Percentiles rank a stretch among this genome's conserved stretches.
Evolutionary conservation across 2,888 invertebrate genomes (phyloP).

Genomic region (Tricholauxania praeusta): DNA sequence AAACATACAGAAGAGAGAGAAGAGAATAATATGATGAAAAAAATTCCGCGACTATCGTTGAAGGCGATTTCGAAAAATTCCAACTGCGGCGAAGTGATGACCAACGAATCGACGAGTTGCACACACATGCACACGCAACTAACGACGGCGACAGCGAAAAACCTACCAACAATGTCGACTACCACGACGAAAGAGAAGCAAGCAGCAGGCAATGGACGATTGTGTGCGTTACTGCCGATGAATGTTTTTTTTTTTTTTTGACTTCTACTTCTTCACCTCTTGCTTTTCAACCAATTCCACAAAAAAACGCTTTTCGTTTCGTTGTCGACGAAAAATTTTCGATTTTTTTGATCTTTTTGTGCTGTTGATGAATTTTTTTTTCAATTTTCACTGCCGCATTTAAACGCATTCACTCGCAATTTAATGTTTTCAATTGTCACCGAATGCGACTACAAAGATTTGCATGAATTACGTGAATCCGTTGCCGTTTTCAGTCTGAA

Average conservation of each 20-base stretch:
- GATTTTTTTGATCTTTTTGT: constrained; percentile 24
- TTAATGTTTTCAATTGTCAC: constrained; percentile 17
- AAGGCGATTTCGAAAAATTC: constrained; percentile 33
- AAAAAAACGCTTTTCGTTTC: constrained; percentile 11
- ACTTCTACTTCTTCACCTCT: constrained; percentile 17
- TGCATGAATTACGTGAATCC: constrained; percentile 30
- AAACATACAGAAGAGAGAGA: constrained; percentile 32
- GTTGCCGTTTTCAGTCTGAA: constrained; percentile 15
- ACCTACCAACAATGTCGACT: neutral
- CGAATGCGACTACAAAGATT: constrained; percentile 12
- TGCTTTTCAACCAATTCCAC: constrained; percentile 1
- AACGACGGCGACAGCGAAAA: constrained; percentile 19
- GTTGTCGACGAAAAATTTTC: constrained; percentile 22
- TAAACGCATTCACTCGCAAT: constrained; percentile 22
- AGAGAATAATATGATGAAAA: neutral
- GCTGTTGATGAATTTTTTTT: constrained; percentile 12
- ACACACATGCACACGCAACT: neutral
- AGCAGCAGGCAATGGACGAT: constrained; percentile 11
- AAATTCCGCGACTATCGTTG: constrained; percentile 32
- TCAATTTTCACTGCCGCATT: constrained; percentile 20
- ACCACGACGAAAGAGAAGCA: constrained; percentile 7
- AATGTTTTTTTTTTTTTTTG: constrained; percentile 32
- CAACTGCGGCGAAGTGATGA: constrained; percentile 40
- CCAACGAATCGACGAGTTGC: neutral
- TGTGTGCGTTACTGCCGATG: constrained; percentile 8